These are phyloP conservation scores for Centruroides vittatus DNA, from an alignment of 1,140 invertebrate genomes.

Conservation along the genomic window DNA sequence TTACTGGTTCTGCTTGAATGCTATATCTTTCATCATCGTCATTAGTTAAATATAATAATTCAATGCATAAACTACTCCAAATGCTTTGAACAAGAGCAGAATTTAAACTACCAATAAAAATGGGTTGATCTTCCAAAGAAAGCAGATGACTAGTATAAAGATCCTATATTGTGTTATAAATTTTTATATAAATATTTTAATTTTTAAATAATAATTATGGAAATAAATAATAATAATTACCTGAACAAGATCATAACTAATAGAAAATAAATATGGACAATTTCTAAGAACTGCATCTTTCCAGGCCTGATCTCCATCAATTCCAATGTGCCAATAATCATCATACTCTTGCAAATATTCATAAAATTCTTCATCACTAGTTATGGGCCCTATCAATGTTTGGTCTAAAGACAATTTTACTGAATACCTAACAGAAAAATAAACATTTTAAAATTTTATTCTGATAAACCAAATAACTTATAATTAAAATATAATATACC, in stretches of 20 bases:
- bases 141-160: conserved; percentile 31
- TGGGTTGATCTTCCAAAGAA: conserved; percentile 28
- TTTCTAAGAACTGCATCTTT: conserved; percentile 27
- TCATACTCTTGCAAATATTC: conserved; percentile 31
- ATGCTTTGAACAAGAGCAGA: conserved; percentile 32
- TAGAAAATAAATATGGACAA: conserved; percentile 31
- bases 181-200: too few species aligned
- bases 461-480: too few species aligned
- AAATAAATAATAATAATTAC: conserved; percentile 17
- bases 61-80: conserved; percentile 37
- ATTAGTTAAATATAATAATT: conserved; percentile 40
- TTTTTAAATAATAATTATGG: too few species aligned
- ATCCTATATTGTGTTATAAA: conserved; percentile 17
- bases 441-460: too few species aligned
- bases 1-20: conserved; percentile 37
- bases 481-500: too few species aligned
- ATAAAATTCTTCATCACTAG: conserved; percentile 27
- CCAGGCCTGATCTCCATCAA: conserved; percentile 30
- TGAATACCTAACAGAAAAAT: conserved; percentile 22
- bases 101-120: conserved; percentile 32
- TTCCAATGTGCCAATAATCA: conserved; percentile 34
- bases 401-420: conserved; percentile 37
- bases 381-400: conserved; percentile 29
- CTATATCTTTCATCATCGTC: conserved; percentile 42
- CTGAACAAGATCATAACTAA: conserved; percentile 28